phyloP scores from a whole-genome alignment of 2,888 invertebrate genomes.

The Phyllotreta striolata region DNA sequence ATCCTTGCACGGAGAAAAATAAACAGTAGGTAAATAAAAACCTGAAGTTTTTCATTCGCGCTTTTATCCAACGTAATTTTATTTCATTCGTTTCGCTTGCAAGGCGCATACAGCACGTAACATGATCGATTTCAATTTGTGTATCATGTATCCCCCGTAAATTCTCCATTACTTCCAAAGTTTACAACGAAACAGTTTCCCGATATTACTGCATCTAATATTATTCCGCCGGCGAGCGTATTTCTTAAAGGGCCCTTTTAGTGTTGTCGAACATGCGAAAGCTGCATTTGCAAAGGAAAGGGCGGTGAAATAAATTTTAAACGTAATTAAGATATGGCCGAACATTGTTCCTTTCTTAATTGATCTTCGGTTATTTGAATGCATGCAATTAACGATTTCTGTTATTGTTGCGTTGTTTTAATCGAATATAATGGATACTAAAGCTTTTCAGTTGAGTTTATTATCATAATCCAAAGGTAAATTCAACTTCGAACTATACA shows the following conservation, averaged over 20 bases:
- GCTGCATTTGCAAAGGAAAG: slow-evolving; percentile 23
- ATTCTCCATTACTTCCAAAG: slow-evolving; percentile 20
- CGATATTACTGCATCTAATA: slow-evolving; percentile 18
- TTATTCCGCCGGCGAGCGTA: slow-evolving; percentile 17
- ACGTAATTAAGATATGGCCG: slow-evolving; percentile 33
- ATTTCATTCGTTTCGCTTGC: slow-evolving; percentile 6
- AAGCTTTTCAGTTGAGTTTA: too few relatives aligned
- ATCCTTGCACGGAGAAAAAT: too few relatives aligned
- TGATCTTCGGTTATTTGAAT: slow-evolving; percentile 9
- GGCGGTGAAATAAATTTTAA: slow-evolving; percentile 25
- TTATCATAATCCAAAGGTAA: too few relatives aligned
- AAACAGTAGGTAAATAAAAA: too few relatives aligned
- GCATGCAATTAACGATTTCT: slow-evolving; percentile 5
- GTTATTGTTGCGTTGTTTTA: not conserved
- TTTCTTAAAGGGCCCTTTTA: slow-evolving; percentile 21
- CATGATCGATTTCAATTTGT: slow-evolving; percentile 21
- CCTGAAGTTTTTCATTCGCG: not conserved
- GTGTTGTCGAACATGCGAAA: slow-evolving; percentile 32
- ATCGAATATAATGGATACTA: too few relatives aligned
- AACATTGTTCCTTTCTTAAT: slow-evolving; percentile 23
- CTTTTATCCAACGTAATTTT: not conserved
- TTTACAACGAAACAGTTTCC: slow-evolving; percentile 14
- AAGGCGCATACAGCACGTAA: slow-evolving; percentile 15
- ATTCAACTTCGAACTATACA: slow-evolving; percentile 10
- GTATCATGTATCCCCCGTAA: slow-evolving; percentile 11